Base-by-base conservation (phyloP, 2,888 invertebrate genomes). In the Lumbricus terrestris region DNA sequence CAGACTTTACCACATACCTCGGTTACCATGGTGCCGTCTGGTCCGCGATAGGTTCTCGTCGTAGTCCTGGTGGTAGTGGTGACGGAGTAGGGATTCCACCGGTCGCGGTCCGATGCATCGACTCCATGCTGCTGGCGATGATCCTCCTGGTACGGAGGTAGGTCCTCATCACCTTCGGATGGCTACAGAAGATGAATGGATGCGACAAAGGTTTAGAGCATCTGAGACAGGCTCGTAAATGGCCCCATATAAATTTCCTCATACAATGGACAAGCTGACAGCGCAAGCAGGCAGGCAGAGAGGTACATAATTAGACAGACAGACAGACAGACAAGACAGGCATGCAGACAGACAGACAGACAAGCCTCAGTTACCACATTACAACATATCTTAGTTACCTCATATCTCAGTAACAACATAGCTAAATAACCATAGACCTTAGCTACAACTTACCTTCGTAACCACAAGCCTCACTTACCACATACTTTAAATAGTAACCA, bases 121-220 rank as follows among this genome's bases (percentile, higher is more conserved):
- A 90, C n/a, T 29, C 90, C 37, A 37, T 90, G 90, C 83, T 90
- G 82, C 33, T 15, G 35, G 54, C 38, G 88, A 33, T 91, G 91
- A 54, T 91, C 90, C n/a, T 90, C 90, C 82, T 42, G 88, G 88
- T 90, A 90, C 18, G 91, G 91, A n/a, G 90, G 90, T 2, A 91
- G 88, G 40, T 91, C 89, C 16, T 90, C 85, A 29, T 90, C 89
- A 29, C 38, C 69, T 54, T 90, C 88, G 8, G 37, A 54, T 88
- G 47, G n/a, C 88, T 88, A 82, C 89, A 82, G 89, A 89, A 54
- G 35, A 33, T 89, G 2, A 33, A 89, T 23, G 40, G 38, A 1
- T 69, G n/a, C 4, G n/a, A n/a, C 69, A 69, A 69, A n/a, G 69
- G 29, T 8, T n/a, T n/a, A 69, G n/a, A n/a, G 69, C n/a, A n/a